Evolutionary conservation across 2,797 vertebrate species (phyloP).

Genomic region (Allobates femoralis): DNA sequence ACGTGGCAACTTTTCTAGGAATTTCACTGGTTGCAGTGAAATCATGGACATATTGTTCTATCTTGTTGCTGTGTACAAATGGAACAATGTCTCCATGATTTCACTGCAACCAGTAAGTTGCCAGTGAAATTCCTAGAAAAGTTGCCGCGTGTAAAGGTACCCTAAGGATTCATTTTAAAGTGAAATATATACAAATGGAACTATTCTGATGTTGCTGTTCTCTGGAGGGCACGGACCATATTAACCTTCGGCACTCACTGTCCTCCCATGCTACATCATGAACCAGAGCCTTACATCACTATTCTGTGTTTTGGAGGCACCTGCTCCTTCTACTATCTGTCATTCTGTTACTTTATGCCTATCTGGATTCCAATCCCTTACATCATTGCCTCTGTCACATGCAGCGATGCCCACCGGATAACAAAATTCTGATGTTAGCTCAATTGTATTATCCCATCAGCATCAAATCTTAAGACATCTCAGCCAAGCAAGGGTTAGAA

Average conservation of each 20-base stretch:
- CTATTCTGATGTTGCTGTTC: background rate
- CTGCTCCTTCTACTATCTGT: slow-evolving; percentile 25
- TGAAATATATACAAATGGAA: background rate
- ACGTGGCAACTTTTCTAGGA: too few species aligned
- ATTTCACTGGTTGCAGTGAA: too few species aligned
- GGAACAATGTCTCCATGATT: too few species aligned
- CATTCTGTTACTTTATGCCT: slow-evolving; percentile 27
- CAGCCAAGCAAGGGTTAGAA: background rate
- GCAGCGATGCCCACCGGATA: slow-evolving; percentile 11
- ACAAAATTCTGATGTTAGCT: slow-evolving; percentile 17
- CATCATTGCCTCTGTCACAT: slow-evolving; percentile 30
- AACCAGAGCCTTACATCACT: slow-evolving; percentile 23
- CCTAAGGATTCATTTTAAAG: slow-evolving; percentile 16
- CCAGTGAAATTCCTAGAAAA: too few species aligned
- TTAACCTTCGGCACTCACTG: slow-evolving; percentile 6
- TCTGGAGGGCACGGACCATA: background rate
- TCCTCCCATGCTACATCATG: slow-evolving; percentile 10
- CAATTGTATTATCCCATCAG: slow-evolving; percentile 22
- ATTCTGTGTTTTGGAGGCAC: slow-evolving; percentile 13
- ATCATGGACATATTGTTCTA: too few species aligned
- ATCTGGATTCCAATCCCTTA: slow-evolving; percentile 29
- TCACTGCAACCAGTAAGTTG: too few species aligned
- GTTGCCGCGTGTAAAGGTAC: too few species aligned
- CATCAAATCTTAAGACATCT: background rate
- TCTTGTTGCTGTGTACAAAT: too few species aligned